Percentiles rank a stretch among this genome's conserved stretches.
These are phyloP conservation scores for Drosophila pandora DNA, from an alignment of 1,140 invertebrate species.

Conservation along the genomic window DNA sequence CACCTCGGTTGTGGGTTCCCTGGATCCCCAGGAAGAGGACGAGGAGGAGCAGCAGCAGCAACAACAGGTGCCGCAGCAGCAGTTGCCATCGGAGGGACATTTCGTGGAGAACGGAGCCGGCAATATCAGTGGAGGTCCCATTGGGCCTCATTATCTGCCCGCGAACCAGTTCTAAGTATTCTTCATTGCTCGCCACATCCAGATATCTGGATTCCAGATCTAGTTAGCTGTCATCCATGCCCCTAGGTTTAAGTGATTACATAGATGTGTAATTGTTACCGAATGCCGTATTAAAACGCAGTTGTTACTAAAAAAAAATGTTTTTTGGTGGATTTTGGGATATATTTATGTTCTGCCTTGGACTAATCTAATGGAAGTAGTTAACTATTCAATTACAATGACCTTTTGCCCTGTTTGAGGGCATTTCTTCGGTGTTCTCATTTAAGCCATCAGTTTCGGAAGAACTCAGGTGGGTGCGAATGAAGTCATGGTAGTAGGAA, in stretches of 20 bases:
- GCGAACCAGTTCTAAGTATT: slow-evolving; percentile 75
- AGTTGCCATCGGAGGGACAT: slow-evolving; percentile 36
- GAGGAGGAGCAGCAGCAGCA: slow-evolving; percentile 65
- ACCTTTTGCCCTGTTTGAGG: neutral
- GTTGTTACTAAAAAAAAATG: neutral
- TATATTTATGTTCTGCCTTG: neutral
- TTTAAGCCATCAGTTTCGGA: slow-evolving; percentile 18
- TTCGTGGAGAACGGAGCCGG: slow-evolving; percentile 43
- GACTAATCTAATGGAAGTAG: neutral
- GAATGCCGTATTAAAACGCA: slow-evolving; percentile 37
- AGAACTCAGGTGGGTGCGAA: slow-evolving; percentile 68
- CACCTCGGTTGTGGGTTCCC: slow-evolving; percentile 76
- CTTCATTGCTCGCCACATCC: slow-evolving; percentile 59
- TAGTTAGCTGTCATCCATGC: slow-evolving; percentile 61
- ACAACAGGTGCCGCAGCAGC: slow-evolving; percentile 30
- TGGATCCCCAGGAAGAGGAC: slow-evolving; percentile 73
- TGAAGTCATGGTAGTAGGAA: slow-evolving; percentile 84
- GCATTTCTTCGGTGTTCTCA: slow-evolving; percentile 2
- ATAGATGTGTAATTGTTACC: slow-evolving; percentile 12
- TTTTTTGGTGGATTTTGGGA: too few relatives aligned
- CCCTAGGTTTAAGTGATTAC: slow-evolving; percentile 39
- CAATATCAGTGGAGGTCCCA: slow-evolving; percentile 26
- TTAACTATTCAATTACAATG: slow-evolving; percentile 6
- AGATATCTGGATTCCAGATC: slow-evolving; percentile 47
- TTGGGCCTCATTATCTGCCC: slow-evolving; percentile 70